Evolutionary conservation across 2,113 vertebrate genomes (phyloP), one percentile per base, ranked within the genome.

Genomic region (Oreotragus oreotragus): DNA sequence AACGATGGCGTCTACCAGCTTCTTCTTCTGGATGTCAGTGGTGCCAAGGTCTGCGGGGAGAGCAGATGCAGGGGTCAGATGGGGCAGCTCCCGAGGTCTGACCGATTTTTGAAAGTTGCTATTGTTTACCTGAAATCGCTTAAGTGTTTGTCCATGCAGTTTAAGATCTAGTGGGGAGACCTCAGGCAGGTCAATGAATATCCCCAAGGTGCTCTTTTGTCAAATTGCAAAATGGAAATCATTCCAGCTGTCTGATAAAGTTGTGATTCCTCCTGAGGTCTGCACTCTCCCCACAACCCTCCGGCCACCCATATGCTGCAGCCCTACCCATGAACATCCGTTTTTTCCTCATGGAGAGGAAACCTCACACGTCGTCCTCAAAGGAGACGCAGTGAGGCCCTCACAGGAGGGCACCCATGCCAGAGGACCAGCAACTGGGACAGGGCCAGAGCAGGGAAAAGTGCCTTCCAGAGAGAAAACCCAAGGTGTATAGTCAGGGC

Each of bases 1-100:
- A 76, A 99, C 88, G 88, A 99, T 99, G 70, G 99, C 99, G 2
- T 99, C 99, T 0, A 99, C 99, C 17, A 99, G 98, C 97, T 99
- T 99, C 94, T 99, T 99, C 98, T 99, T 99, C 98, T 99, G 99
- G 88, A 99, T 92, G 84, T 99, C 99, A 0, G 98, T 98, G 28
- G 99, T 98, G 33, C 99, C 98, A 5, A 99, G 99, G 96, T 99
- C 99, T 99, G 94, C 4, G 81, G 30, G 93, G 2, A 28, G 3
- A 53, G 28, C 86, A 91, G 47, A 33, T 2, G 39, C 9, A 36
- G 9, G 62, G 80, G 23, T 96, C 91, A 84, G 64, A 3, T 0
- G 15, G 17, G 51, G 80, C 21, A 1, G 27, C 60, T 28, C 36
- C 30, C 0, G 0, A 39, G 58, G 81, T 43, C 28, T 2, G 21